Conservation (phyloP, 2,888 invertebrate species). For the Drepana falcataria region DNA sequence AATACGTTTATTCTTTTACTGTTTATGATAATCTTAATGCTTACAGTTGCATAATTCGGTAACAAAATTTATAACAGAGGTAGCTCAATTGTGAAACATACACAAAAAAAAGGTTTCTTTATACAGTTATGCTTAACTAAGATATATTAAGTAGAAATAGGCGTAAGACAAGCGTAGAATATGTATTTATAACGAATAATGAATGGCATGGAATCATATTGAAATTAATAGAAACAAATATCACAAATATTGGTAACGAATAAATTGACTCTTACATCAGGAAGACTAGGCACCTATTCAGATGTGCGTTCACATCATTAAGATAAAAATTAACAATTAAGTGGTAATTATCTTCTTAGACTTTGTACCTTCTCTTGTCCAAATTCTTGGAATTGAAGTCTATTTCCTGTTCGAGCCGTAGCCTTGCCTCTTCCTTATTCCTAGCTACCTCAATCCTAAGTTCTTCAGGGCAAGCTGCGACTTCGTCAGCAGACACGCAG, state of each 20-base stretch:
- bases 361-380: conserved; percentile 5
- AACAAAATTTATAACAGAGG: too few species aligned
- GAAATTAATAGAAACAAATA: neutral
- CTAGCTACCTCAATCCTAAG: conserved; percentile 44
- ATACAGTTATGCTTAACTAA: too few species aligned
- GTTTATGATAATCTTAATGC: too few species aligned
- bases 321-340: neutral
- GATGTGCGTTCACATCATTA: neutral
- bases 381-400: conserved; percentile 29
- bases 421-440: conserved; percentile 45
- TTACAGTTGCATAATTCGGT: too few species aligned
- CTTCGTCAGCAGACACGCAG: conserved; percentile 89
- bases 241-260: conserved; percentile 1
- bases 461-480: conserved; percentile 82
- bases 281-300: conserved; percentile 13
- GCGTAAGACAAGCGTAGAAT: too few species aligned
- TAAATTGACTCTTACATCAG: neutral
- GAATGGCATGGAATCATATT: too few species aligned
- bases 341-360: conserved; percentile 6
- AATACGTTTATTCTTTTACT: too few species aligned
- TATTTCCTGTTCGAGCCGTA: conserved; percentile 44
- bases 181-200: too few species aligned
- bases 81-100: too few species aligned
- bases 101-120: too few species aligned
- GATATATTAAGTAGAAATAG: too few species aligned